Evolutionary conservation across 1,140 invertebrate genomes (phyloP), one percentile per base, ranked within the genome.

Genomic region (Platorchestia sp.): DNA sequence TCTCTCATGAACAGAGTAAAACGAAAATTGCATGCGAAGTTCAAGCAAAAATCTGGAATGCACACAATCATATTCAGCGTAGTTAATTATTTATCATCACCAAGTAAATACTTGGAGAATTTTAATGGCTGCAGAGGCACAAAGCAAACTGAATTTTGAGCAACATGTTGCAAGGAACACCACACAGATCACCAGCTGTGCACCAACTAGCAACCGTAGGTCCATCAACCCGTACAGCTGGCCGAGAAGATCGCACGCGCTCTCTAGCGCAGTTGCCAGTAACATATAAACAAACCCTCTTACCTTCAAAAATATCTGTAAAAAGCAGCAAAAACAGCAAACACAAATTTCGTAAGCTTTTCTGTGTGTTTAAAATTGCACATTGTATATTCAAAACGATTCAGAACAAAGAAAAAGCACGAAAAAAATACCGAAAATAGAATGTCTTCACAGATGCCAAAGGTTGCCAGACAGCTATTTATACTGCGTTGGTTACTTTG

Each of bases 201-300:
- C 43, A 45, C 43, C 43, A 93, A 93, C 91, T 93, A 93, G 91
- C 91, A 93, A 93, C 91, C 45, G 91, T 40, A 47, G 91, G 91
- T 93, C 91, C 91, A 93, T 93, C 91, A 93, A 93, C 91, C 91
- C 91, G 91, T 93, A 93, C 91, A 93, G 91, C 91, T 93, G 91
- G 91, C 91, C 91, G 91, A 93, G 91, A 44, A 93, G 91, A 45
- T 93, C 89, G 19, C 91, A 41, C 91, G n/a, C 91, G 91, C 91
- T 14, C 91, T 93, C 91, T 93, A 41, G 14, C 36, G 91, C 91
- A 45, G 45, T 93, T 93, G 91, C 91, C 91, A 93, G 45, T 47
- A 40, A 45, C 91, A 93, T 47, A 93, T 93, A 93, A 93, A 93
- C 91, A 93, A 93, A 93, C 91, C 91, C 41, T 47, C 36, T 89